Evolutionary conservation across 2,797 vertebrate genomes (phyloP), one percentile per base, ranked within the genome.

Genomic region (Corythornis leucogaster): DNA sequence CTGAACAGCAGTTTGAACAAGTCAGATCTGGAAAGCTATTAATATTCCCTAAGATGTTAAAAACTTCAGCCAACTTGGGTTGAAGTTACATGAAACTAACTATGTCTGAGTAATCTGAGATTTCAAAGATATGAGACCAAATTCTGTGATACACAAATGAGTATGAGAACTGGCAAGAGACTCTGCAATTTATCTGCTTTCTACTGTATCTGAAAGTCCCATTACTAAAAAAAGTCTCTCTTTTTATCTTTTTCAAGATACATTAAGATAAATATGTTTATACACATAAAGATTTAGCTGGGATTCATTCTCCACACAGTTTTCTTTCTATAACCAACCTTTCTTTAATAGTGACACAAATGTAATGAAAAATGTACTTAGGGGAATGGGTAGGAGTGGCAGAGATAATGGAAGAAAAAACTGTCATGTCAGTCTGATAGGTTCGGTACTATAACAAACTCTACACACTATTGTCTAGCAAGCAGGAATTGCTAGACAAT

Each of bases 11-110:
- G 66, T 80, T 75, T 30, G 81, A 93, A 94, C 94, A 96, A 95
- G 95, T 94, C 81, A 85, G 58, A 62, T 94, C 96, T 89, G 69
- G 93, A 94, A 94, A 90, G 62, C 76, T 87, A 85, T 93, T 91
- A 93, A 87, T 84, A 12, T 68, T 90, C 68, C 31, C 85, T 85
- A 69, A 91, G 84, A 85, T 83, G 66, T 87, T 71, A n/a, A 90
- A 90, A 66, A 51, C 88, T 90, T 88, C 80, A 82, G 86, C 76
- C 80, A 94, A 57, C 51, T 71, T 87, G 55, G 69, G 55, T 31
- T 31, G 62, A 94, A 92, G 92, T 89, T 87, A 95, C 73, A 79
- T 94, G 90, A 95, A 90, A 73, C 77, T 12, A 78, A 59, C 64
- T 63, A 7, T 26, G 66, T 61, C 75, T 96, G 92, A 96, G 79